Evolutionary conservation across 2,888 invertebrate species (phyloP).

Genomic region (Criorhina ranunculi): DNA sequence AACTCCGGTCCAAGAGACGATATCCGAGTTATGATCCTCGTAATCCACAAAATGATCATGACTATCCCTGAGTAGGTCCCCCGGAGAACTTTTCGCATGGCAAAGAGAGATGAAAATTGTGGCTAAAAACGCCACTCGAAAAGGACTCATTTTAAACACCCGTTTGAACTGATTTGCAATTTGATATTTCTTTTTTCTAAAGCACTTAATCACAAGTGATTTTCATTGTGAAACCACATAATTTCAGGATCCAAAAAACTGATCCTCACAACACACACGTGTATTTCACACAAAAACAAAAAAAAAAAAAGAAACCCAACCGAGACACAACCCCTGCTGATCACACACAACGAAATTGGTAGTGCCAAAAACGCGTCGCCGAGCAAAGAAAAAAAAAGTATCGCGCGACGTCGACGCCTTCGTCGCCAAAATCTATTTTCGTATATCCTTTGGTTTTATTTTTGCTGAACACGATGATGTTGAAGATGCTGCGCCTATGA

Average conservation of each 20-base stretch:
- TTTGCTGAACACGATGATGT: slow-evolving; percentile 57
- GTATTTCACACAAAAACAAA: slow-evolving; percentile 10
- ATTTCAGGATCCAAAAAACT: slow-evolving; percentile 42
- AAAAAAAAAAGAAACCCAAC: slow-evolving; percentile 9
- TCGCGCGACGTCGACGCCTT: slow-evolving; percentile 69
- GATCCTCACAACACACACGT: slow-evolving; percentile 54
- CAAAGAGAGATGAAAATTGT: slow-evolving; percentile 51
- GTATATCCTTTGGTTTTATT: slow-evolving; percentile 75
- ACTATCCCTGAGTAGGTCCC: slow-evolving; percentile 45
- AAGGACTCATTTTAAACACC: slow-evolving; percentile 57
- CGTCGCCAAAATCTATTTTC: slow-evolving; percentile 77
- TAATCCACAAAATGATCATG: slow-evolving; percentile 62
- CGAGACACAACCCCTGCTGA: slow-evolving; percentile 48
- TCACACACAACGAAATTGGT: slow-evolving; percentile 63
- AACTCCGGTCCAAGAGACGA: slow-evolving; percentile 62
- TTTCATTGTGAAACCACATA: slow-evolving; percentile 62
- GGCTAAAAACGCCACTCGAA: slow-evolving; percentile 63
- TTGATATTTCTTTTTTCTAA: slow-evolving; percentile 35
- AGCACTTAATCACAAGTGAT: slow-evolving; percentile 46
- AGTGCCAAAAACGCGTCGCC: slow-evolving; percentile 68
- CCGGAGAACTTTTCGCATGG: slow-evolving; percentile 54
- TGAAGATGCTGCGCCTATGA: slow-evolving; percentile 61
- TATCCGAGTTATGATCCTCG: slow-evolving; percentile 54
- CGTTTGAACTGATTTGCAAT: slow-evolving; percentile 9
- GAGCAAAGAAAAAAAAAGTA: slow-evolving; percentile 21